phyloP scores from a whole-genome alignment of 2,797 vertebrate species.

The Sebastes matsubarae region DNA sequence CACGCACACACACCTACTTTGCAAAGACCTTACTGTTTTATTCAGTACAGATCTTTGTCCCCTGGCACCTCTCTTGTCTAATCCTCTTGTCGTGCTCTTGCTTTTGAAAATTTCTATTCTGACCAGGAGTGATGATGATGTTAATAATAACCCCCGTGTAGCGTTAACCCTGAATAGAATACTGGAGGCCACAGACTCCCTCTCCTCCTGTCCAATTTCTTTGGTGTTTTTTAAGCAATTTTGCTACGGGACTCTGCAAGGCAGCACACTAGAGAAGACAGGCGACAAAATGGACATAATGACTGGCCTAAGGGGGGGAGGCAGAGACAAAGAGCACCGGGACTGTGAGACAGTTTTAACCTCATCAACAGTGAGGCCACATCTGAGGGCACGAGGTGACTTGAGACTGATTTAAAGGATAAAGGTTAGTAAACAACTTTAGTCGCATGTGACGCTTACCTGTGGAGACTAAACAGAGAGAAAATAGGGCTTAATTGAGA shows the following conservation, averaged over 20 bases:
- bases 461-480: background rate
- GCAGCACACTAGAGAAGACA: slow-evolving; percentile 59
- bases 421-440: slow-evolving; percentile 27
- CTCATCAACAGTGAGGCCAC: slow-evolving; percentile 38
- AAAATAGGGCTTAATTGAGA: background rate
- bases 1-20: background rate
- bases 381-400: slow-evolving; percentile 34
- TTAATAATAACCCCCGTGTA: slow-evolving; percentile 60
- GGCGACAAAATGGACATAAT: slow-evolving; percentile 75
- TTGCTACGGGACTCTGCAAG: slow-evolving; percentile 31
- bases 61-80: slow-evolving; percentile 45
- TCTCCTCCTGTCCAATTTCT: slow-evolving; percentile 53
- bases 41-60: slow-evolving; percentile 42
- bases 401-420: slow-evolving; percentile 32
- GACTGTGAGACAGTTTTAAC: slow-evolving; percentile 53
- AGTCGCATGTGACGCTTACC: background rate
- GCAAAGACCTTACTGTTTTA: slow-evolving; percentile 17
- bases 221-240: slow-evolving; percentile 54
- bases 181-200: slow-evolving; percentile 59
- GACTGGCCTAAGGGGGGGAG: slow-evolving; percentile 62
- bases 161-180: slow-evolving; percentile 53
- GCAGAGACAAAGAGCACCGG: slow-evolving; percentile 36
- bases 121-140: slow-evolving; percentile 64
- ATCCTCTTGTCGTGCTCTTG: slow-evolving; percentile 27
- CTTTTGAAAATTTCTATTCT: slow-evolving; percentile 62